These are phyloP conservation scores for Eledone cirrhosa DNA, from an alignment of 2,888 invertebrate genomes.

Conservation along the genomic window DNA sequence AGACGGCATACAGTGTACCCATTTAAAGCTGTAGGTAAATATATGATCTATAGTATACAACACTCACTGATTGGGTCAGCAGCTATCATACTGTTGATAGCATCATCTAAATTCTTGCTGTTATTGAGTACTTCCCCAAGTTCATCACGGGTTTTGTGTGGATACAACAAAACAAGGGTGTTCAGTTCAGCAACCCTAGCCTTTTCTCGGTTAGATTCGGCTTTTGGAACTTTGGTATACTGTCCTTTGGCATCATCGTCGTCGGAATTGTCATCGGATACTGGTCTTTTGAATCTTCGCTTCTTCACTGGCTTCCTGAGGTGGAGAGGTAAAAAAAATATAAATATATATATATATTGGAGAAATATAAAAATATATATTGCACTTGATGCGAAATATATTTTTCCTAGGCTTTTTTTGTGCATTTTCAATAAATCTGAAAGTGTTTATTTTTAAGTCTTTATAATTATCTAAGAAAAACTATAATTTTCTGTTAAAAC, in stretches of 20 bases:
- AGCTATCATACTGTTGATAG: slow-evolving; percentile 22
- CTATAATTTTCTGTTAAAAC: too few relatives aligned
- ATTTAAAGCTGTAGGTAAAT: too few relatives aligned
- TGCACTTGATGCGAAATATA: too few relatives aligned
- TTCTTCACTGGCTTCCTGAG: not conserved
- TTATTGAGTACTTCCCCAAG: slow-evolving; percentile 12
- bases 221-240: slow-evolving; percentile 1
- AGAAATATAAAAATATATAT: too few relatives aligned
- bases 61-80: slow-evolving; percentile 22
- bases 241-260: slow-evolving; percentile 13
- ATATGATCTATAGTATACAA: too few relatives aligned
- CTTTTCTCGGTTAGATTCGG: slow-evolving; percentile 9
- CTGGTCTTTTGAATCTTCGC: not conserved
- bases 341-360: too few relatives aligned
- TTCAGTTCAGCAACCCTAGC: slow-evolving; percentile 20
- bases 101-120: slow-evolving; percentile 16
- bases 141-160: slow-evolving; percentile 22
- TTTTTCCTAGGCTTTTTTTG: too few relatives aligned
- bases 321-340: too few relatives aligned
- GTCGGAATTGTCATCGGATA: slow-evolving; percentile 17
- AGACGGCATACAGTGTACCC: too few relatives aligned
- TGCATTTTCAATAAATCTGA: too few relatives aligned
- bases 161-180: slow-evolving; percentile 12
- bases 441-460: too few relatives aligned
- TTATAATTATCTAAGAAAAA: too few relatives aligned